Evolutionary conservation across 2,797 vertebrate species (phyloP), one percentile per base, ranked within the genome.

Genomic region (Ctenochaetus hawaiiensis): DNA sequence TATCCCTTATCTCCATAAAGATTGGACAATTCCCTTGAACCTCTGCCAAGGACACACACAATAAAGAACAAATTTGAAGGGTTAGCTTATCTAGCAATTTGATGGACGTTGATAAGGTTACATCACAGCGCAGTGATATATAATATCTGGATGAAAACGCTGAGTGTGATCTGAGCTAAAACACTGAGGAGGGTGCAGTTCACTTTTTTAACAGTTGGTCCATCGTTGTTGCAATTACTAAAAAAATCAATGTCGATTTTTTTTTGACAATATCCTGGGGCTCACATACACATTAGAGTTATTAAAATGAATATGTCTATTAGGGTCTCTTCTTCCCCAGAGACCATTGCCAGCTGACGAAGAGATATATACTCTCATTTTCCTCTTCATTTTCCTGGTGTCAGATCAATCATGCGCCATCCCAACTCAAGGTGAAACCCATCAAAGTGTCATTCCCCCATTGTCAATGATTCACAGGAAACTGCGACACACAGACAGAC

Each of bases 1-100:
- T 93, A 87, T 91, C 89, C 85, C 89, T 94, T 94, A 95, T 95
- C 95, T 92, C 87, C 86, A 82, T 87, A 88, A 89, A 94, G 93
- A 95, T 94, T 92, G 94, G 84, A 91, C 88, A 64, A 82, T 85
- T 94, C 85, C 93, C 91, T 92, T 94, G 91, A 94, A 95, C 90
- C 83, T 81, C 82, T 69, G 72, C 82, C 93, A 94, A 94, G 94
- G 94, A 93, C 94, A 82, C 89, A 75, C 77, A 87, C 84, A 89
- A 80, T 88, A 92, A 91, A 90, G 87, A 90, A 83, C 76, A 86
- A 76, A 91, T 87, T 86, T 92, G 79, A 93, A 86, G 87, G 79
- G 80, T 83, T 86, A 2, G 87, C 87, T 86, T 83, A 83, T 91
- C 86, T 76, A 30, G 81, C 60, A 80, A 83, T 84, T 78, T 90